phyloP scores from a whole-genome alignment of 2,888 invertebrate species.

The Drosophila mettleri region DNA sequence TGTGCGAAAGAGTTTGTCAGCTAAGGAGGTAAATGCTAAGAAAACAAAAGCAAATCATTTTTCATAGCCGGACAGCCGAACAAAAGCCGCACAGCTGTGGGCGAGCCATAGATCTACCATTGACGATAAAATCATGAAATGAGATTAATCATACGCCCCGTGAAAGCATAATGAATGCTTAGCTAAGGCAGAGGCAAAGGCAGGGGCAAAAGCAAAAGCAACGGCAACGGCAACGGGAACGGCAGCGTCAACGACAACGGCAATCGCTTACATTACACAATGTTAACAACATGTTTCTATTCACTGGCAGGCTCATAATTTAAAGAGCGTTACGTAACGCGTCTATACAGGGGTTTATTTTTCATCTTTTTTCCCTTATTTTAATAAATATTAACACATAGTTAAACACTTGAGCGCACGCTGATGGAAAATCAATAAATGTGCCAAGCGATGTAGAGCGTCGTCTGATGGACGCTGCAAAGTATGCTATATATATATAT shows the following conservation, averaged over 20 bases:
- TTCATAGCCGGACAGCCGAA: conserved; percentile 62
- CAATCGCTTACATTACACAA: conserved; percentile 52
- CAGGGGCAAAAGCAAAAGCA: too few species aligned
- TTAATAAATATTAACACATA: conserved; percentile 81
- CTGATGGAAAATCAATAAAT: conserved; percentile 79
- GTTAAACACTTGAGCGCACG: conserved; percentile 74
- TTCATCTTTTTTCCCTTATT: conserved; percentile 24
- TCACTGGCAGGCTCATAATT: conserved; percentile 38
- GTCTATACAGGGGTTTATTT: conserved; percentile 26
- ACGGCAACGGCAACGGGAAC: too few species aligned
- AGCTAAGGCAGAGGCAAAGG: too few species aligned
- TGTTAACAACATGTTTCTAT: conserved; percentile 62
- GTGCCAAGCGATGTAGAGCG: conserved; percentile 31
- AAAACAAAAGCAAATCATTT: conserved; percentile 69
- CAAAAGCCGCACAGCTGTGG: conserved; percentile 49
- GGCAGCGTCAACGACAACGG: too few species aligned
- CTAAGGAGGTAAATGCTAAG: conserved; percentile 43
- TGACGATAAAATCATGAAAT: conserved; percentile 72
- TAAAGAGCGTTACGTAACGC: conserved; percentile 62
- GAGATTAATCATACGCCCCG: conserved; percentile 79
- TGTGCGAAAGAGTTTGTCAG: conserved; percentile 45
- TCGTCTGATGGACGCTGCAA: conserved; percentile 58
- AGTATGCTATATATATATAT: conserved; percentile 48
- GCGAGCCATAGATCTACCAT: conserved; percentile 51
- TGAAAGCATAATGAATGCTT: conserved; percentile 66